These are phyloP conservation scores for Triops longicaudatus DNA, from an alignment of 1,140 invertebrate species.

Conservation along the genomic window DNA sequence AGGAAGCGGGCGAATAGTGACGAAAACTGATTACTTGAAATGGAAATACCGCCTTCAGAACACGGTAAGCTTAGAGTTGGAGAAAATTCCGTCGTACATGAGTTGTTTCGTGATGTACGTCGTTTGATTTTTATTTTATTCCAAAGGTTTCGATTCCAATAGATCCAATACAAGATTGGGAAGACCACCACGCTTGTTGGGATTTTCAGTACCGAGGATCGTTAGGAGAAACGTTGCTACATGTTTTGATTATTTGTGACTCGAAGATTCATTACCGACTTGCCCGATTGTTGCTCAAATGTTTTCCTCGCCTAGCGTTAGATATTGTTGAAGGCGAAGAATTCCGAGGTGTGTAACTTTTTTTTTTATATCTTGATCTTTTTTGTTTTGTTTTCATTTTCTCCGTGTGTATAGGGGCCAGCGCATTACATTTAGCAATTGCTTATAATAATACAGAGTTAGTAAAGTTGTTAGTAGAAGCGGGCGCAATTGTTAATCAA, in stretches of 20 bases:
- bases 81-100: not conserved
- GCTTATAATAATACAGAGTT: constrained; percentile 92
- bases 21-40: constrained; percentile 77
- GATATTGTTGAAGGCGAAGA: constrained; percentile 96
- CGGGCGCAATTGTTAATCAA: constrained; percentile 82
- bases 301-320: constrained; percentile 80
- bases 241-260: constrained; percentile 91
- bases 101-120: not conserved
- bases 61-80: constrained; percentile 46
- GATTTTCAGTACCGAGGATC: constrained; percentile 92
- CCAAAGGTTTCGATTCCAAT: constrained; percentile 64
- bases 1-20: constrained; percentile 77
- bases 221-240: constrained; percentile 85
- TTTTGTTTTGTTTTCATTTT: constrained; percentile 13
- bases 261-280: constrained; percentile 74
- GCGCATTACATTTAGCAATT: constrained; percentile 89
- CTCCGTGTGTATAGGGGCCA: constrained; percentile 55
- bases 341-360: constrained; percentile 64
- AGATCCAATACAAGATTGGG: constrained; percentile 73
- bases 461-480: constrained; percentile 83
- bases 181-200: constrained; percentile 89
- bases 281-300: constrained; percentile 77
- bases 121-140: constrained; percentile 5
- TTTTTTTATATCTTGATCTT: not conserved
- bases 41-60: constrained; percentile 87